Evolutionary conservation across 2,113 vertebrate species (phyloP).

Genomic region (Ovibos moschatus): DNA sequence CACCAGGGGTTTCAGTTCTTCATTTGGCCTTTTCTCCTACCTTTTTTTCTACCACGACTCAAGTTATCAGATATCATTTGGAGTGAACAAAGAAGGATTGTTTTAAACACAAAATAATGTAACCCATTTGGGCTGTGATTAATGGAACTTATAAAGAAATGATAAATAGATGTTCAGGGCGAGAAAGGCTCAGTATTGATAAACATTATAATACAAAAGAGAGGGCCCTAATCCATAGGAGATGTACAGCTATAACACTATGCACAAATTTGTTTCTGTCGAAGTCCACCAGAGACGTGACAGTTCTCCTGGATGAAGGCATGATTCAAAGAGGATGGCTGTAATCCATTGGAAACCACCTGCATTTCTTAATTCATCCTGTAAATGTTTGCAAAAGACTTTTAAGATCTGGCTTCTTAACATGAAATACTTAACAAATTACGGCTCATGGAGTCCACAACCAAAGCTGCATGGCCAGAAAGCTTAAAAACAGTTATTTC

Average conservation of each 20-base stretch:
- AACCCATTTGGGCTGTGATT: neutral
- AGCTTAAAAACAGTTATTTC: slow-evolving; percentile 28
- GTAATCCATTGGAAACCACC: neutral
- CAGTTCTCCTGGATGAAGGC: neutral
- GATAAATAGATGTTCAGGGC: neutral
- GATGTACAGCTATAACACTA: neutral
- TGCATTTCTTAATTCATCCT: neutral
- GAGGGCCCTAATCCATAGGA: neutral
- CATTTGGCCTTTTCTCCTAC: neutral
- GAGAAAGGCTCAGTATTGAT: neutral
- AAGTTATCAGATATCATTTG: neutral
- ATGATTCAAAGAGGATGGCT: neutral
- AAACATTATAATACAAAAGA: neutral
- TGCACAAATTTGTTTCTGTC: neutral
- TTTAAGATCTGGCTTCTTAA: neutral
- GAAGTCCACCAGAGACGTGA: neutral
- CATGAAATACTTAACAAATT: slow-evolving; percentile 23
- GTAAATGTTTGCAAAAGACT: neutral
- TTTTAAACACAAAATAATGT: neutral
- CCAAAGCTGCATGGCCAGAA: neutral
- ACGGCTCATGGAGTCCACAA: neutral
- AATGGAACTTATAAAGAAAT: neutral
- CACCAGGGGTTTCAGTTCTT: neutral
- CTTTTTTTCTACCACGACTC: neutral
- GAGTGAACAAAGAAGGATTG: neutral